Conservation (phyloP, 2,888 invertebrate genomes). For the Allophyes oxyacanthae region DNA sequence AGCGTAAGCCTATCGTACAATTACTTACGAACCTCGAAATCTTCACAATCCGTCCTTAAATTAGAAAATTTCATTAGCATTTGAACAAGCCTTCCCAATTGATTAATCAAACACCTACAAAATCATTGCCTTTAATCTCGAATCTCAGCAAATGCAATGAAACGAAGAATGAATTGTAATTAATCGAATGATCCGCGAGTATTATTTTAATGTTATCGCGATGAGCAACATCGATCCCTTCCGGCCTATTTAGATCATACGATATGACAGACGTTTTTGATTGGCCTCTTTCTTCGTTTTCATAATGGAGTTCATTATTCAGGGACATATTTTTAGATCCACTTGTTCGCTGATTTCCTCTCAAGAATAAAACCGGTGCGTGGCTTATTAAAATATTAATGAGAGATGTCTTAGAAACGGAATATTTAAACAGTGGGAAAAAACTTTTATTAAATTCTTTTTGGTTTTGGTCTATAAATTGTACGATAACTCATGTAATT, state of each 20-base stretch:
- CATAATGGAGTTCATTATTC: constrained; percentile 26
- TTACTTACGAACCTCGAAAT: constrained; percentile 37
- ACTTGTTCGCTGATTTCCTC: constrained; percentile 9
- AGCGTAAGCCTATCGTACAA: constrained; percentile 39
- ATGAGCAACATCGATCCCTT: constrained; percentile 21
- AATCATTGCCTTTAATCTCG: constrained; percentile 46
- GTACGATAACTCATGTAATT: too few species aligned
- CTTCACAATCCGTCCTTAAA: constrained; percentile 28
- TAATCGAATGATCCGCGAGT: constrained; percentile 30
- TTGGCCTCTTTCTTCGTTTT: constrained; percentile 20
- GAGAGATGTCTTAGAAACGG: constrained; percentile 9
- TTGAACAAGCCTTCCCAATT: constrained; percentile 46
- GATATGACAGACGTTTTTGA: constrained; percentile 17
- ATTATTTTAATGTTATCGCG: constrained; percentile 39
- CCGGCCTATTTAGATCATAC: constrained; percentile 17
- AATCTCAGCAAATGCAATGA: constrained; percentile 33
- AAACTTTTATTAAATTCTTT: too few species aligned
- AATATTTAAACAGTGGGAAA: constrained; percentile 17
- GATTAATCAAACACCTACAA: constrained; percentile 62
- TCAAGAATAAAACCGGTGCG: constrained; percentile 7
- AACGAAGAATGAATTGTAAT: constrained; percentile 30
- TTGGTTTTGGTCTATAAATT: too few species aligned
- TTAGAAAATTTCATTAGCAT: constrained; percentile 60
- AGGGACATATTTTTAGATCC: constrained; percentile 3
- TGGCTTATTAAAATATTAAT: constrained; percentile 32